Evolutionary conservation across 2,113 vertebrate genomes (phyloP), one percentile per base, ranked within the genome.

Genomic region (Thamnaconus septentrionalis): DNA sequence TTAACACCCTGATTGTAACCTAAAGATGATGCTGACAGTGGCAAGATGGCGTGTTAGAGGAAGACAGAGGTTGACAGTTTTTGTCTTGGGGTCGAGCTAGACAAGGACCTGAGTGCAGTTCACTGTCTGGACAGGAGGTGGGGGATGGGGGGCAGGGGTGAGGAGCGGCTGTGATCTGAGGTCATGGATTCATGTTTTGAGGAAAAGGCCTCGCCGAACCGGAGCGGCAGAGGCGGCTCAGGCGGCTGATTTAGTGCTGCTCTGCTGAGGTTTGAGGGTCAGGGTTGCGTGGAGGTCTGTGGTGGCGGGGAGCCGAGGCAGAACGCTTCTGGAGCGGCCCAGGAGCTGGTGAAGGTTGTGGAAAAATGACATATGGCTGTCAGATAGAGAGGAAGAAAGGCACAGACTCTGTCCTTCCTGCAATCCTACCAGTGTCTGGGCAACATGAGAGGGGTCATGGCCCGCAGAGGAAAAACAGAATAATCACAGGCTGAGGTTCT

Each of bases 401-500:
- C 90, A 91, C 91, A 92, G 92, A 90, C 91, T 87, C 84, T 84
- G 85, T 86, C 79, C 89, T 93, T 92, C 91, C 89, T 92, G 91
- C 73, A 77, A 52, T 83, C 57, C 69, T 81, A 80, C 51, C 69
- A 80, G 90, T 63, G 87, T 89, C 90, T 90, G 48, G 76, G 87
- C 91, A 90, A 94, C 93, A 94, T 6, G 10, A 4, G 65, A n/a
- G 61, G 90, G 94, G 95, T 94, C 93, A 52, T 12, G 92, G 81
- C 92, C 94, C 63, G 52, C 62, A 75, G 77, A 78, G 90, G 88
- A 87, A 89, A 90, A 91, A 60, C 51, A 92, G 84, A 85, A 86
- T 45, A 5, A 45, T 45, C 44, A 7, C 44, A 45, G 5, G 44
- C 7, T 31, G 7, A 7, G 44, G 7, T 45, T 5, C 48, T 10